Evolutionary conservation across 2,113 vertebrate species (phyloP), one percentile per base, ranked within the genome.

Genomic region (Mellivora capensis): DNA sequence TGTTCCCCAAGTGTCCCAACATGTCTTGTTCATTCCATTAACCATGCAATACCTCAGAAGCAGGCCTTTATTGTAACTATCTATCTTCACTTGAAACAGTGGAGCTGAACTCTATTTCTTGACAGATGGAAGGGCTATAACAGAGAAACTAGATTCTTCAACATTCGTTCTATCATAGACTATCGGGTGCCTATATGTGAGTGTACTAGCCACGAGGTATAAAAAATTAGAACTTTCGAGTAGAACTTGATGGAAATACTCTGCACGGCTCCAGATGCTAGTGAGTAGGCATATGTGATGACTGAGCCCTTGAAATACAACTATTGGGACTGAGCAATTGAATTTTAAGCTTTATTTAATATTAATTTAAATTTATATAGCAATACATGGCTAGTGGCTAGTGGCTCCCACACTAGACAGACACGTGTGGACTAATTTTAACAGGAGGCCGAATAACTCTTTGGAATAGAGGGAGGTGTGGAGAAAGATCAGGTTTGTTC

Each of bases 191-290:
- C 31, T 88, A 10, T 42, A 49, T 37, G 13, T 54, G n/a, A 83
- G 6, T 39, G 14, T 61, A 62, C 5, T 76, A 87, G 27, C 4
- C 37, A 71, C 8, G 85, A n/a, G 14, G 9, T 90, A 12, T 64
- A 91, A 39, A 54, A 54, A 54, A 42, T 13, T 5, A 71, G 47
- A 7, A 64, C 2, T 87, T 94, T 90, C 42, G 23, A 88, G 57
- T 13, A 71, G n/a, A 88, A 76, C 64, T 69, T 91, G 64, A 64
- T 47, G 25, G 64, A 97, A 86, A 94, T 69, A 84, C 57, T 94
- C 29, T 91, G 7, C 6, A 44, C 4, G 87, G 2, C 4, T 34
- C 8, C 76, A 18, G 85, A 39, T 34, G 17, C 29, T 42, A 81
- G 37, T 7, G 17, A 90, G n/a, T 54, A 72, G 80, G 64, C 44